Conservation (phyloP, 2,113 vertebrate genomes). For the Lontra canadensis region DNA sequence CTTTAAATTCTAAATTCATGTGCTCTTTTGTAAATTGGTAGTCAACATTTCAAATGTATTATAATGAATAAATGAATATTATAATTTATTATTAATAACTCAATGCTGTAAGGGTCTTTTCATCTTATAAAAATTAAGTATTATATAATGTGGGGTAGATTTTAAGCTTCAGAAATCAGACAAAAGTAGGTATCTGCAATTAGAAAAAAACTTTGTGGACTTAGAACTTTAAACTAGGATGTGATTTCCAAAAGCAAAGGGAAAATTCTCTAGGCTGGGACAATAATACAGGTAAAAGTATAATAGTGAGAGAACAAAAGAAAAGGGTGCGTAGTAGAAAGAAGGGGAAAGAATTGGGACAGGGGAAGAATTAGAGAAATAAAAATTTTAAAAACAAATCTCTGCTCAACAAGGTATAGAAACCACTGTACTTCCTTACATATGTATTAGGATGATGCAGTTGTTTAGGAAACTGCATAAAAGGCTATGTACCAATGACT, state of each 20-base stretch:
- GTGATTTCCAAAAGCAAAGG: not conserved
- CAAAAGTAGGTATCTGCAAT: not conserved
- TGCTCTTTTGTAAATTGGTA: not conserved
- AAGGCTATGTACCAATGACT: not conserved
- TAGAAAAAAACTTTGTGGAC: conserved; percentile 8
- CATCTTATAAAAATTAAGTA: not conserved
- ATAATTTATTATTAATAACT: conserved; percentile 25
- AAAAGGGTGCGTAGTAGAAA: not conserved
- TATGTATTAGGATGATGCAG: not conserved
- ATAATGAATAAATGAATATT: not conserved
- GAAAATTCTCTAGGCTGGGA: not conserved
- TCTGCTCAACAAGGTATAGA: not conserved
- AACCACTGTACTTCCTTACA: not conserved
- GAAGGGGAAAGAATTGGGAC: not conserved
- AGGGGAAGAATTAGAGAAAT: not conserved
- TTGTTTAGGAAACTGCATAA: not conserved
- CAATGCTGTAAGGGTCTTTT: not conserved
- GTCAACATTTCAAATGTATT: conserved; percentile 11
- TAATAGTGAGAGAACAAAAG: not conserved
- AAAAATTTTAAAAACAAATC: not conserved
- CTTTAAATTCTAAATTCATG: not conserved
- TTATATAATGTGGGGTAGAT: not conserved
- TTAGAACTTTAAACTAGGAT: not conserved
- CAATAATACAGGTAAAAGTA: not conserved
- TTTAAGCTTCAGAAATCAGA: conserved; percentile 10